phyloP scores from a whole-genome alignment of 2,797 vertebrate species.

The Girardinus metallicus region DNA sequence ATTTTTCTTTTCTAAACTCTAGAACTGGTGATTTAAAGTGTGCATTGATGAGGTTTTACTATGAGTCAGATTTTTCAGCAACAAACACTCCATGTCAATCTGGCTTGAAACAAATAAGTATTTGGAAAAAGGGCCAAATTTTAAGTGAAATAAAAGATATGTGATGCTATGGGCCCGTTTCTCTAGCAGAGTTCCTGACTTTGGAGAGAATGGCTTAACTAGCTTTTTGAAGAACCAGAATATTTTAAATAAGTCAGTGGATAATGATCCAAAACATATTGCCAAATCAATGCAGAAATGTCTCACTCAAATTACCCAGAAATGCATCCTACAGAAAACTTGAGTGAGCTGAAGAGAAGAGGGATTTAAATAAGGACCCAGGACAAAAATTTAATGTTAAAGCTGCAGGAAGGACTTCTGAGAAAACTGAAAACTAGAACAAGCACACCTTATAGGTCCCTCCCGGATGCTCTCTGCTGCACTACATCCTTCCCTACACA shows the following conservation, averaged over 20 bases:
- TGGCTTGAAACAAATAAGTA: not conserved
- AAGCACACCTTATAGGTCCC: too few species aligned
- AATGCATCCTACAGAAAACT: not conserved
- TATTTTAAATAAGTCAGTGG: not conserved
- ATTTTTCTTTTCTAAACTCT: not conserved
- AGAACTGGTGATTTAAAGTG: not conserved
- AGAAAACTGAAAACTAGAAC: too few species aligned
- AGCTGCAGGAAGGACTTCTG: too few species aligned
- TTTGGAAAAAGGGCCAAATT: too few species aligned
- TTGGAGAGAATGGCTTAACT: not conserved
- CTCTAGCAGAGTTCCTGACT: not conserved
- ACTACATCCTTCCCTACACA: too few species aligned
- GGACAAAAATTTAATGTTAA: too few species aligned
- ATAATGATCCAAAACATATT: too few species aligned
- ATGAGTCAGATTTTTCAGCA: not conserved
- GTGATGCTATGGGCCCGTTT: too few species aligned
- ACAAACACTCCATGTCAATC: not conserved
- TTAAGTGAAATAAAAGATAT: too few species aligned
- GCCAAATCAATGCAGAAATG: too few species aligned
- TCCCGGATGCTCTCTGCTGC: too few species aligned
- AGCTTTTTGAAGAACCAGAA: not conserved
- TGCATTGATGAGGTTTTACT: not conserved
- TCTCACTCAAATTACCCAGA: not conserved
- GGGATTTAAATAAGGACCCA: not conserved
- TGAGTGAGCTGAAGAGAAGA: not conserved